Evolutionary conservation across 35 echinoderm and acorn worm genomes (phyloP), one percentile per base, ranked within the genome.

Genomic region (Ptychodera flava): DNA sequence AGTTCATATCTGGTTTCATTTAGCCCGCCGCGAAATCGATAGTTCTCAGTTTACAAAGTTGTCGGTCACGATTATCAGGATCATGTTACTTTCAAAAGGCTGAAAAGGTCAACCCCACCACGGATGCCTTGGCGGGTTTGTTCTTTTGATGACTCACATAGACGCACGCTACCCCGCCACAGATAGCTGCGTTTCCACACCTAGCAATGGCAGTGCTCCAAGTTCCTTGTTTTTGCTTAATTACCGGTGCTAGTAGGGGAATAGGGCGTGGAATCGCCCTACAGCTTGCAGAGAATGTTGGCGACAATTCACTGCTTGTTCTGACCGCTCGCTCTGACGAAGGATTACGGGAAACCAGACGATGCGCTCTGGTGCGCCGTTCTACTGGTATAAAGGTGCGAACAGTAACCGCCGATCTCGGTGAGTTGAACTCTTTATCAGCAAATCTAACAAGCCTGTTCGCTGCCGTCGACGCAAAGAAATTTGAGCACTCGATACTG

Each of bases 261-360:
- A 45, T 83, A 16, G 88, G 80, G 35, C 35, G 80, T 76, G 80
- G 45, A 75, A 34, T 36, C 31, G 88, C 88, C 0, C 79, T 84
- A 15, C 80, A 82, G 27, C 31, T 89, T 35, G 88, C 82, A 0
- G 16, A 84, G 36, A 84, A 84, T 29, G 27, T 53, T 1, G 36
- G 29, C 30, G 33, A 79, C 16, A 30, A 35, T 22, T 89, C 88
- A 15, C 35, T 22, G 6, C 64, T 89, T 16, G 36, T 29, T 31
- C 76, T 84, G 31, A 33, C 80, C 32, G 80, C 80, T 34, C 31
- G 80, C 22, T 64, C 45, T 12, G 45, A 64, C 6, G 45, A 64
- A 64, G 22, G 45, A 64, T 22, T 64, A 64, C 6, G 22, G 22
- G 45, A 64, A 64, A 64, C 45, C 6, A 64, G 22, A 64, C 45